Evolutionary conservation across 1,140 invertebrate genomes (phyloP).

Genomic region (Pollicipes pollicipes): DNA sequence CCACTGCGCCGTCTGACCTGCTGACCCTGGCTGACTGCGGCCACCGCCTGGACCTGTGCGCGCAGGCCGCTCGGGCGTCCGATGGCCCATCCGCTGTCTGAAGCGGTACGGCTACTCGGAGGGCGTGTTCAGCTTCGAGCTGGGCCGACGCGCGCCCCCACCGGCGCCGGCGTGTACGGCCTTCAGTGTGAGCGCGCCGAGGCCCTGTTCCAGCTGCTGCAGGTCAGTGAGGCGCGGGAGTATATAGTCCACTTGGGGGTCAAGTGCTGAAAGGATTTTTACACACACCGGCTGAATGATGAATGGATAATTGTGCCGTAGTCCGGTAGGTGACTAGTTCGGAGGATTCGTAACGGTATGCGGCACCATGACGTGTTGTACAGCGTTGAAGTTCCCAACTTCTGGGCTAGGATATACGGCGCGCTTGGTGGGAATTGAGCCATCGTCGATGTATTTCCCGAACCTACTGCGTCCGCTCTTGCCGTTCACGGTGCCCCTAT

Average conservation of each 20-base stretch:
- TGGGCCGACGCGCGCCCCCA: constrained; percentile 78
- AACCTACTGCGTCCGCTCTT: too few species aligned
- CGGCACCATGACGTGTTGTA: not conserved
- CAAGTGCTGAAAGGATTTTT: not conserved
- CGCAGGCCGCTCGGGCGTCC: constrained; percentile 13
- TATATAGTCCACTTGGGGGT: not conserved
- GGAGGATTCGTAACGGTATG: too few species aligned
- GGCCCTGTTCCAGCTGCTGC: constrained; percentile 72
- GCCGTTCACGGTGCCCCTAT: too few species aligned
- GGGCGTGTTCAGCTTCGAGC: constrained; percentile 87
- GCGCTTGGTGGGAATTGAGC: too few species aligned
- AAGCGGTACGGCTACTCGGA: constrained; percentile 83
- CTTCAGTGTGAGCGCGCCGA: constrained; percentile 80
- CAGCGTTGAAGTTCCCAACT: not conserved
- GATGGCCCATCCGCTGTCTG: constrained; percentile 79
- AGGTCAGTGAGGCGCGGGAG: constrained; percentile 33
- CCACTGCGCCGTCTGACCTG: too few species aligned
- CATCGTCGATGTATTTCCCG: too few species aligned
- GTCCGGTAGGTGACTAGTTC: not conserved
- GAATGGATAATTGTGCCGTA: not conserved
- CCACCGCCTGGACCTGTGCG: too few species aligned
- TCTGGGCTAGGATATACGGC: too few species aligned
- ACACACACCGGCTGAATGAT: not conserved
- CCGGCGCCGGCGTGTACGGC: constrained; percentile 83
- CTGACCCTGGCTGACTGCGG: too few species aligned